Evolutionary conservation across 2,113 vertebrate genomes (phyloP), one percentile per base, ranked within the genome.

Genomic region (Telmatochromis sp.): DNA sequence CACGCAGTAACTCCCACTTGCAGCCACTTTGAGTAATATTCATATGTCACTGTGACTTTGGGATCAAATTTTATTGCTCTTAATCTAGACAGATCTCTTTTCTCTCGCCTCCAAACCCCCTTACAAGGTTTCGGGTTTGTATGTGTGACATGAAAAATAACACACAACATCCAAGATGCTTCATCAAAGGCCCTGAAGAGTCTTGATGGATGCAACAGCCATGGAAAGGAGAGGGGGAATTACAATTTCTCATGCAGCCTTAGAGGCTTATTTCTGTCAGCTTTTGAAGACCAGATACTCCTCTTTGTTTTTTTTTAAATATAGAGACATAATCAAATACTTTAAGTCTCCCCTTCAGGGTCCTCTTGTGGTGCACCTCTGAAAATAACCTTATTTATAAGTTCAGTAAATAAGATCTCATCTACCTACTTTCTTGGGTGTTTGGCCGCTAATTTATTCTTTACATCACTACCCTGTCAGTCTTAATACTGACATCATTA

Each of bases 11-110:
- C 47, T 86, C 80, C 85, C 45, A 53, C 55, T 78, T 58, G 50
- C 81, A 23, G 37, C 82, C 65, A 55, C 31, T 82, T 13, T 15
- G 6, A 9, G 12, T 78, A 85, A 42, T 37, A 40, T 60, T 71
- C 37, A 87, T 80, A 84, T 57, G 80, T 85, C 87, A 85, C 68
- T 83, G 82, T 37, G 82, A 86, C 84, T 87, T 13, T 55, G 79
- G 85, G 75, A 90, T 92, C 60, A 31, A 33, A 83, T 92, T 89
- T 82, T 89, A 89, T 84, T 84, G 55, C 85, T 87, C 65, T 81
- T 89, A 87, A 90, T 88, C 73, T 51, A 51, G 51, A 86, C 82
- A 47, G 40, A 89, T 86, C 15, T 65, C 58, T 79, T 86, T 80
- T 57, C 50, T 33, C 79, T 78, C 51, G 63, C 53, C 7, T 45